phyloP scores from a whole-genome alignment of 2,888 invertebrate species.

The Meta bourneti region DNA sequence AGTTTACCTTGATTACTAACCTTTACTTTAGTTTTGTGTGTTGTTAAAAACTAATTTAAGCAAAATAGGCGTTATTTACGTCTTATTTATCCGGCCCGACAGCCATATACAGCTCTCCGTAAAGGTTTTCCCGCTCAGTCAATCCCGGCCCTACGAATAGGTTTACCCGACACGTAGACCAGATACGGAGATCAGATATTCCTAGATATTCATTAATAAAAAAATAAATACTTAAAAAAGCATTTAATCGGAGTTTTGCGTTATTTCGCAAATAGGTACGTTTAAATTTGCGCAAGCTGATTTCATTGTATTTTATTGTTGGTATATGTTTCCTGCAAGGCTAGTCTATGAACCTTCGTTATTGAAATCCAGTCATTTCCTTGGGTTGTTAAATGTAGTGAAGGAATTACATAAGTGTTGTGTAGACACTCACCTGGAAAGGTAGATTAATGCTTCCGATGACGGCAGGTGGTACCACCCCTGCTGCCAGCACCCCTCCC shows the following conservation, averaged over 20 bases:
- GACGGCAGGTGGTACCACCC: slow-evolving; percentile 47
- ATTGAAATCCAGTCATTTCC: background rate
- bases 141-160: too few relatives aligned
- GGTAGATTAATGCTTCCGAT: slow-evolving; percentile 68
- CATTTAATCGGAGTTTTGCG: background rate
- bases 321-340: background rate
- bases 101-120: too few relatives aligned
- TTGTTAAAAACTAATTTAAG: too few relatives aligned
- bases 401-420: background rate
- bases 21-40: too few relatives aligned
- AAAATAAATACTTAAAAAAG: background rate
- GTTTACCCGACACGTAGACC: too few relatives aligned
- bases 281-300: background rate
- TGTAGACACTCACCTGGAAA: slow-evolving; percentile 42
- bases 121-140: too few relatives aligned
- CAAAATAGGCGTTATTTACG: too few relatives aligned
- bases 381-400: background rate
- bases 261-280: background rate
- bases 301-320: background rate
- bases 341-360: background rate
- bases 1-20: too few relatives aligned
- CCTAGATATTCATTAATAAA: too few relatives aligned
- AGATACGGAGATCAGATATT: too few relatives aligned
- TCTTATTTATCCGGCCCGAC: too few relatives aligned
- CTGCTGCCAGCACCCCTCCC: slow-evolving; percentile 49